Percentiles rank a stretch among this genome's conserved stretches.
phyloP scores from a whole-genome alignment of 2,888 invertebrate genomes.

The Coleophora deauratella region DNA sequence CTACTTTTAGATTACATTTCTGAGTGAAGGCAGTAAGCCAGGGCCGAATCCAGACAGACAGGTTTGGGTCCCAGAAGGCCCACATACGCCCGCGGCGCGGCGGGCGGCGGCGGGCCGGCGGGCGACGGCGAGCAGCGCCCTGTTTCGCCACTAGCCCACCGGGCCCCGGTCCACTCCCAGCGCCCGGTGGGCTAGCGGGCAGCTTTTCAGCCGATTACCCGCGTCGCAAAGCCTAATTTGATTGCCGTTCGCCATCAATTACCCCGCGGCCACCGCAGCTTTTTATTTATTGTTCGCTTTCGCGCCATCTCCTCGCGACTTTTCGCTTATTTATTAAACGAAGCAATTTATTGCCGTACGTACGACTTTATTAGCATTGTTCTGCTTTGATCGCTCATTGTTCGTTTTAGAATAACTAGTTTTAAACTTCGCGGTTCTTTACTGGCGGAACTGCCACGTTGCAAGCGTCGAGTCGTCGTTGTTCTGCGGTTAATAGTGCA shows the following conservation, averaged over 20 bases:
- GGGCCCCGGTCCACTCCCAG: no score
- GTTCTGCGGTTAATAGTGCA: no score
- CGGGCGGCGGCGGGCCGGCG: no score
- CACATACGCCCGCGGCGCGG: no score
- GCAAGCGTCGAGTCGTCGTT: no score
- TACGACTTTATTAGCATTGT: conserved; percentile 39
- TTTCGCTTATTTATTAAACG: conserved; percentile 43
- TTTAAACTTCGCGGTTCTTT: conserved; percentile 20
- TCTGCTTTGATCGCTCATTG: conserved; percentile 38
- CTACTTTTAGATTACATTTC: no score
- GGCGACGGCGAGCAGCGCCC: no score
- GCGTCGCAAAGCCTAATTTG: conserved; percentile 66
- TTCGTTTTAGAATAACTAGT: conserved; percentile 29
- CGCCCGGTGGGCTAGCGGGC: conserved; percentile 35
- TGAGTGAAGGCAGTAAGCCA: no score
- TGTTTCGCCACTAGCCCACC: no score
- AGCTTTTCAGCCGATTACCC: conserved; percentile 68
- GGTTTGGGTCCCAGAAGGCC: no score
- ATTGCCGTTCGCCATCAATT: conserved; percentile 67
- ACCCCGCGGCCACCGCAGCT: conserved; percentile 51
- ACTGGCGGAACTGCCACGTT: conserved; percentile 1
- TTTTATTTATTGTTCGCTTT: conserved; percentile 54
- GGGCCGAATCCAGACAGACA: no score
- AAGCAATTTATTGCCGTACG: conserved; percentile 38
- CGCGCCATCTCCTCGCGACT: conserved; percentile 32